These are phyloP conservation scores for Pedetes capensis DNA, from an alignment of 2,113 vertebrate species.

Conservation along the genomic window DNA sequence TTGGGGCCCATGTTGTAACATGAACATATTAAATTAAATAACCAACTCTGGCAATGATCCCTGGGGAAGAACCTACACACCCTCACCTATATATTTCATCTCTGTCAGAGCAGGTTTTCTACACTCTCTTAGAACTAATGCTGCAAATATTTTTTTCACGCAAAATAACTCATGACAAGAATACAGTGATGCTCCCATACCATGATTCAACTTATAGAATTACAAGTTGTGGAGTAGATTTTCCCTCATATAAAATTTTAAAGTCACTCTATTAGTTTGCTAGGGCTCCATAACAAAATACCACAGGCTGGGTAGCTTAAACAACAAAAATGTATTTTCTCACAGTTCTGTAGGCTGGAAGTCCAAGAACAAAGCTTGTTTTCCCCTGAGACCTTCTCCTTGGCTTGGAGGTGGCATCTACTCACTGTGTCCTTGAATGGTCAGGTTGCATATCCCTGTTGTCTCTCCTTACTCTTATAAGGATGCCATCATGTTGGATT, in stretches of 20 bases:
- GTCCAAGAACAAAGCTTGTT: background rate
- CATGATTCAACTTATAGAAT: background rate
- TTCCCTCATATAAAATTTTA: background rate
- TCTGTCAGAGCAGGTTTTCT: background rate
- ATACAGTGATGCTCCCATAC: background rate
- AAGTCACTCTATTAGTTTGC: background rate
- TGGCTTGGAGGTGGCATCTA: background rate
- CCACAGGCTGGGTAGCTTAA: background rate
- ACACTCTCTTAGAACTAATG: background rate
- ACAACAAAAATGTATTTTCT: background rate
- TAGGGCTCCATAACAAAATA: background rate
- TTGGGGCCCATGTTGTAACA: background rate
- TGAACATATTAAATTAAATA: background rate
- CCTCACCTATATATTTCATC: background rate
- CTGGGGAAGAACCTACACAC: background rate
- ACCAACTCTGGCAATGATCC: background rate
- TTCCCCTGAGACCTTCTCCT: background rate
- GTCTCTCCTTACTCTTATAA: background rate
- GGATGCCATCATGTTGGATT: background rate
- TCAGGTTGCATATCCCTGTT: background rate
- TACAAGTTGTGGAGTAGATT: background rate
- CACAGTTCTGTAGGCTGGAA: background rate
- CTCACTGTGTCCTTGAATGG: background rate
- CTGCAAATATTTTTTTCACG: background rate
- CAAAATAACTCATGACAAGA: background rate